phyloP scores from a whole-genome alignment of 2,888 invertebrate genomes.

The Drosophila eohydei region DNA sequence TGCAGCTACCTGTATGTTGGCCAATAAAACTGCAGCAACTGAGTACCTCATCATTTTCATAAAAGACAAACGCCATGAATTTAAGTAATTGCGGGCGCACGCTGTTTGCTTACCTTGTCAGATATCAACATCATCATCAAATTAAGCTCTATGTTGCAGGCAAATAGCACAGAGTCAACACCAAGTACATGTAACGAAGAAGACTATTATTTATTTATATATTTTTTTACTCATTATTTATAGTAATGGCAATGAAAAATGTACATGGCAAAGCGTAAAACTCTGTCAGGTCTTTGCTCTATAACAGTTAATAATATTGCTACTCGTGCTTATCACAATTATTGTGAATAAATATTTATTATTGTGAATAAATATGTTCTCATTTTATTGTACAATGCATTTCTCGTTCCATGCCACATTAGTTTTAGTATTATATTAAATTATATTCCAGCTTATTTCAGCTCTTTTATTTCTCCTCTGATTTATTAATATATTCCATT shows the following conservation, averaged over 20 bases:
- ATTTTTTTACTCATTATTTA: background rate
- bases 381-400: too few species aligned
- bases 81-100: constrained; percentile 37
- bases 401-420: too few species aligned
- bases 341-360: background rate
- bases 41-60: constrained; percentile 35
- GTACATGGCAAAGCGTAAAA: background rate
- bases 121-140: constrained; percentile 14
- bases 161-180: background rate
- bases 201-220: background rate
- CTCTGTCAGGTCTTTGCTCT: background rate
- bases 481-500: too few species aligned
- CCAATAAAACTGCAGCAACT: constrained; percentile 39
- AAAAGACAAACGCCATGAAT: constrained; percentile 38
- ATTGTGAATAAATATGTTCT: background rate
- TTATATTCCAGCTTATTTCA: too few species aligned
- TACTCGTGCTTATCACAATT: background rate
- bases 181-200: background rate
- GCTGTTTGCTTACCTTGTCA: constrained; percentile 21
- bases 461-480: too few species aligned
- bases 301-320: background rate
- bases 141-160: background rate
- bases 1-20: constrained; percentile 4
- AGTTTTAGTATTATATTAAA: too few species aligned
- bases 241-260: background rate